Percentiles rank a stretch among this genome's conserved stretches.
Conservation (phyloP, 2,888 invertebrate genomes). For the Pammene aurita region DNA sequence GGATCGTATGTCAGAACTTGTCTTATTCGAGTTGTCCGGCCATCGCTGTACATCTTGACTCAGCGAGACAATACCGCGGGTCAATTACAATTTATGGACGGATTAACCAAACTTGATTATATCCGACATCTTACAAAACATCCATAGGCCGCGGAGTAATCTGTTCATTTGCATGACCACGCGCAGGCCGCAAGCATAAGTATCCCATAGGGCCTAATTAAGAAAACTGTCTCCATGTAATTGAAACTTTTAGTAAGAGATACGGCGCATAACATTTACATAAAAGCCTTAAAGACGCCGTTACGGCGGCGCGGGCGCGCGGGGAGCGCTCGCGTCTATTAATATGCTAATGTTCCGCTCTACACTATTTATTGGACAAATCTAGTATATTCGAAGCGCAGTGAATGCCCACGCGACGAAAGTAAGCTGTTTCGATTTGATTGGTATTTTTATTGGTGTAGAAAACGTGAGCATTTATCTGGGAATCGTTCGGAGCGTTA, state of each 20-base stretch:
- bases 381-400: slow-evolving; percentile 45
- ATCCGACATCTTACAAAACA: slow-evolving; percentile 37
- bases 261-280: slow-evolving; percentile 53
- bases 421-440: slow-evolving; percentile 45
- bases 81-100: slow-evolving; percentile 39
- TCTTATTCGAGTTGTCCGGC: not conserved
- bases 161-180: slow-evolving; percentile 39
- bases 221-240: slow-evolving; percentile 50
- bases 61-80: slow-evolving; percentile 39
- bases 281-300: slow-evolving; percentile 46
- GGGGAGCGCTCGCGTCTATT: slow-evolving; percentile 44
- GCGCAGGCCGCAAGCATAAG: slow-evolving; percentile 32
- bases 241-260: slow-evolving; percentile 54
- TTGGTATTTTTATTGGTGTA: slow-evolving; percentile 46
- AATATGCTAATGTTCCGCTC: slow-evolving; percentile 51
- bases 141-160: slow-evolving; percentile 36
- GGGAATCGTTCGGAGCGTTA: slow-evolving; percentile 40
- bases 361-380: slow-evolving; percentile 49
- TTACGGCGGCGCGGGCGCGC: slow-evolving; percentile 20
- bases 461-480: slow-evolving; percentile 40
- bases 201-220: slow-evolving; percentile 46
- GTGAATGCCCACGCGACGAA: slow-evolving; percentile 47
- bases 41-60: slow-evolving; percentile 26
- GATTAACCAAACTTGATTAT: slow-evolving; percentile 37
- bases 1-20: slow-evolving; percentile 21